Percentiles rank a stretch among this genome's conserved stretches.
phyloP scores from a whole-genome alignment of 1,140 invertebrate genomes.

The Drosophila serrata region DNA sequence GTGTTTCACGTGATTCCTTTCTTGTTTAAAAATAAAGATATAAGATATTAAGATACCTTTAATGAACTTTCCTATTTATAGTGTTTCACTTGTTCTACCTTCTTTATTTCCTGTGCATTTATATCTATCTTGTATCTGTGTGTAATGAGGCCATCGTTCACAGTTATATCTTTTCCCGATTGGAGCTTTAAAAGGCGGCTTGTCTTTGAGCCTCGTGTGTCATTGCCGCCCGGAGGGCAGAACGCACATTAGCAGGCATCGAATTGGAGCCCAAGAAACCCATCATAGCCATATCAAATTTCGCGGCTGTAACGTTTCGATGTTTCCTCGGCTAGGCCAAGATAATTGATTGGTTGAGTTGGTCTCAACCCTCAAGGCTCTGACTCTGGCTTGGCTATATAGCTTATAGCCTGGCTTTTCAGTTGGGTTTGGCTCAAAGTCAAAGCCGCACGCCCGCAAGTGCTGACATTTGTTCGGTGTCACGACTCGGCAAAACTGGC shows the following conservation, averaged over 20 bases:
- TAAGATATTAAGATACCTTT: background rate
- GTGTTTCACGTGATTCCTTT: too few species aligned
- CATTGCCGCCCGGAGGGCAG: constrained; percentile 31
- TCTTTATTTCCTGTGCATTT: background rate
- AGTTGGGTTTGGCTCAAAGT: constrained; percentile 63
- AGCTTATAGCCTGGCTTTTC: constrained; percentile 13
- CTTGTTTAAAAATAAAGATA: background rate
- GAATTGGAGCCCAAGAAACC: constrained; percentile 38
- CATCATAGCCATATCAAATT: constrained; percentile 75
- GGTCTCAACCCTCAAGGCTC: constrained; percentile 16
- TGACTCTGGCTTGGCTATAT: constrained; percentile 7
- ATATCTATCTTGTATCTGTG: background rate
- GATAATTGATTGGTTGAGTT: constrained; percentile 76
- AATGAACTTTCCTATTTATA: background rate
- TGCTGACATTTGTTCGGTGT: constrained; percentile 82
- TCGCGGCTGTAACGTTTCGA: constrained; percentile 48
- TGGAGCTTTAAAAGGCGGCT: constrained; percentile 29
- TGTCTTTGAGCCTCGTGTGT: constrained; percentile 56
- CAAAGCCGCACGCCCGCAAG: constrained; percentile 79
- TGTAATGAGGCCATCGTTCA: constrained; percentile 24
- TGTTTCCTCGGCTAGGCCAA: constrained; percentile 51
- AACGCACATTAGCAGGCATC: constrained; percentile 67
- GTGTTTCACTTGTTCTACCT: too few species aligned
- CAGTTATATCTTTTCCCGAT: constrained; percentile 30
- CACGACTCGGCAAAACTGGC: constrained; percentile 64